Conservation (phyloP, 2,888 invertebrate species). For the Apotomis betuletana region DNA sequence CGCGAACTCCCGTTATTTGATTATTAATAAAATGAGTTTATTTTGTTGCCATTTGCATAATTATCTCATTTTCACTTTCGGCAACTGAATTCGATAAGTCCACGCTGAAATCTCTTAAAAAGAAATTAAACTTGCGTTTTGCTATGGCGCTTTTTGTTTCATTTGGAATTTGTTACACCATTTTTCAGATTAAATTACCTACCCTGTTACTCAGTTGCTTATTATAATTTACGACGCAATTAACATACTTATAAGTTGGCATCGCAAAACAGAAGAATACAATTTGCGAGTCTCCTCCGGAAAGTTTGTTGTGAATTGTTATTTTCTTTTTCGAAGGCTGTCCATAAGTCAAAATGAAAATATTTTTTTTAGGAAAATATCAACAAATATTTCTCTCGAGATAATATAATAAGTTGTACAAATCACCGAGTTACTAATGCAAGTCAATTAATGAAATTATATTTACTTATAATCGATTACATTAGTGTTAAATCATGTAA, state of each 20-base stretch:
- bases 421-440: too few relatives aligned
- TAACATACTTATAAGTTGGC: slow-evolving; percentile 32
- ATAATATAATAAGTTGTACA: too few relatives aligned
- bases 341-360: background rate
- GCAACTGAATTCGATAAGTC: slow-evolving; percentile 67
- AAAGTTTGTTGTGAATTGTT: slow-evolving; percentile 1
- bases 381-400: too few relatives aligned
- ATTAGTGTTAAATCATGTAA: too few relatives aligned
- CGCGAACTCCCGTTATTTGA: slow-evolving; percentile 78
- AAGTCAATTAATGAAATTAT: too few relatives aligned
- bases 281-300: slow-evolving; percentile 11
- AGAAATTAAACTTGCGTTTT: slow-evolving; percentile 72
- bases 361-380: too few relatives aligned
- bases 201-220: slow-evolving; percentile 32
- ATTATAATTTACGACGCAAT: slow-evolving; percentile 36
- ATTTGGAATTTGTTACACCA: slow-evolving; percentile 47
- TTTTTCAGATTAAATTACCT: slow-evolving; percentile 39
- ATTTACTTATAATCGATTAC: too few relatives aligned
- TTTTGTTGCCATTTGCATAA: slow-evolving; percentile 80
- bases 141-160: slow-evolving; percentile 55
- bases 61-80: slow-evolving; percentile 78
- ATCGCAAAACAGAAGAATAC: slow-evolving; percentile 27
- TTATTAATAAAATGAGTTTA: slow-evolving; percentile 82
- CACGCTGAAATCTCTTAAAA: slow-evolving; percentile 65
- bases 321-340: background rate